These are phyloP conservation scores for Calyptommatus sinebrachiatus DNA, from an alignment of 2,113 vertebrate genomes.

Conservation along the genomic window DNA sequence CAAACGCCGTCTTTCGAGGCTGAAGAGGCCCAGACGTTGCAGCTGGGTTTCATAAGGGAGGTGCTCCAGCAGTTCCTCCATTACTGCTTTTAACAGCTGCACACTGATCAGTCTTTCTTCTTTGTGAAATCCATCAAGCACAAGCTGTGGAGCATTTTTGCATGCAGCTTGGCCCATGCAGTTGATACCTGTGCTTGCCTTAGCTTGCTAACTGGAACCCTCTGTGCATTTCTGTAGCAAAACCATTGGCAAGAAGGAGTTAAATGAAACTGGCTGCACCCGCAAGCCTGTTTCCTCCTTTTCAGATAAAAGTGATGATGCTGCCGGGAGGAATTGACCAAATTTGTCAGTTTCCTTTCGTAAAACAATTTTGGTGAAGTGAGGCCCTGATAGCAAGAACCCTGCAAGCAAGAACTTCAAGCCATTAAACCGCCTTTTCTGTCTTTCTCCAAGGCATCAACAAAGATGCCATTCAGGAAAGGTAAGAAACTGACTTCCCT, in stretches of 20 bases:
- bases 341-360: not conserved
- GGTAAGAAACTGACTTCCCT: not conserved
- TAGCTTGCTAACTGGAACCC: not conserved
- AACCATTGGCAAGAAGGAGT: not conserved
- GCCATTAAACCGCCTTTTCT: not conserved
- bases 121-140: not conserved
- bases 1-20: no score
- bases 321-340: not conserved
- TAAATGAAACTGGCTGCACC: not conserved
- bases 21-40: no score
- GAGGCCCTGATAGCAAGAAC: no score
- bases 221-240: no score
- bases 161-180: no score
- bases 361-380: not conserved
- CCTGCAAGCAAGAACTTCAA: not conserved
- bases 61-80: not conserved
- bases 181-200: not conserved
- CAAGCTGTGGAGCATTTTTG: no score
- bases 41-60: no score
- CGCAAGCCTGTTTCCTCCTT: not conserved
- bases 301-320: not conserved
- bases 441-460: not conserved
- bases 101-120: not conserved
- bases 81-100: not conserved
- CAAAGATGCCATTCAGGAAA: conserved; percentile 23